These are phyloP conservation scores for Diadema setosum DNA, from an alignment of 35 echinoderm and acorn worm species.

Conservation along the genomic window DNA sequence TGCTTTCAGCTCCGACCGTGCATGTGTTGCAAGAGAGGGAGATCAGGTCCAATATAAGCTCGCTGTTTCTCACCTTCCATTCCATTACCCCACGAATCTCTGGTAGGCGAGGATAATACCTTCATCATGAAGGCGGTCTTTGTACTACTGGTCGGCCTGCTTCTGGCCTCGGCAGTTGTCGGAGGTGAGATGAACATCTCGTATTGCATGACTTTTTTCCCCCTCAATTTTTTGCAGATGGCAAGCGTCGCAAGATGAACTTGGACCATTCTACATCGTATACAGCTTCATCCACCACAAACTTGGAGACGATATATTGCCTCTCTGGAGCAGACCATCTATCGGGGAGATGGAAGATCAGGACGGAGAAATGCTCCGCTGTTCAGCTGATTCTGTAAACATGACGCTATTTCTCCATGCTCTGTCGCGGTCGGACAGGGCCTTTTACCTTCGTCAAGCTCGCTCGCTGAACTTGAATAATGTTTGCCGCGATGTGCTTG, in stretches of 20 bases:
- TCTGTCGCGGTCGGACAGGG: too few species aligned
- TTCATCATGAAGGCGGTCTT: conserved; percentile 17
- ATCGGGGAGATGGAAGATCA: neutral
- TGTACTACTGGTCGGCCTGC: conserved; percentile 3
- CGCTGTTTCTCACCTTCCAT: neutral
- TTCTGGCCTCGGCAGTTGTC: neutral
- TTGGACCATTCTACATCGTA: neutral
- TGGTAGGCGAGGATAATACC: neutral
- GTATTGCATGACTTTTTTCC: neutral
- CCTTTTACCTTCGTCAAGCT: too few species aligned
- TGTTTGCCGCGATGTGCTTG: too few species aligned
- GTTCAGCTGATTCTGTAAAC: too few species aligned
- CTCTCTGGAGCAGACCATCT: neutral
- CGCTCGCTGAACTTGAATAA: too few species aligned
- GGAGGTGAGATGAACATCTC: neutral
- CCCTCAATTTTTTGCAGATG: neutral
- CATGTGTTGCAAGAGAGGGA: neutral
- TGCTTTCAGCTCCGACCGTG: neutral
- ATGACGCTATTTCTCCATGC: too few species aligned
- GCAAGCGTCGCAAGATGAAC: neutral
- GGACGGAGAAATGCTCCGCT: neutral
- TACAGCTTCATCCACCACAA: neutral
- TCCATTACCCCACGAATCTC: neutral
- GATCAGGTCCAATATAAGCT: neutral
- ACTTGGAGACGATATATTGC: neutral